Percentiles rank a stretch among this genome's conserved stretches.
phyloP scores from a whole-genome alignment of 2,888 invertebrate genomes.

The Aspidiotus destructor region DNA sequence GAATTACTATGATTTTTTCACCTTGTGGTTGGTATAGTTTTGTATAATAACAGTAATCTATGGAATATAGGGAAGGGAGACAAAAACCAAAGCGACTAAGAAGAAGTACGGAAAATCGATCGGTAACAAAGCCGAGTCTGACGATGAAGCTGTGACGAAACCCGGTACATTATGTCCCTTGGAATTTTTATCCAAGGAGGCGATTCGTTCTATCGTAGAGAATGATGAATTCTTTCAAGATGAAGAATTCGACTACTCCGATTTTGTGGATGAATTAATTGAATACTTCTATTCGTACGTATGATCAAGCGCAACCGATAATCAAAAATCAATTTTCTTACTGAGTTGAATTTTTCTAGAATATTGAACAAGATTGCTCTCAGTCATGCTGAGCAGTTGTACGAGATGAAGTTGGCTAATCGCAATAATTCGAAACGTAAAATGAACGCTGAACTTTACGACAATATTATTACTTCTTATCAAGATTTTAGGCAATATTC shows the following conservation, averaged over 20 bases:
- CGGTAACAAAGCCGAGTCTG: constrained; percentile 56
- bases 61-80: constrained; percentile 62
- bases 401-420: constrained; percentile 63
- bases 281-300: constrained; percentile 56
- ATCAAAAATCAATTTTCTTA: neutral
- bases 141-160: constrained; percentile 48
- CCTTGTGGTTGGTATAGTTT: constrained; percentile 4
- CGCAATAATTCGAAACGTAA: constrained; percentile 61
- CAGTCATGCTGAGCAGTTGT: constrained; percentile 60
- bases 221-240: constrained; percentile 46
- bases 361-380: constrained; percentile 57
- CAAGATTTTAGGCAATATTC: constrained; percentile 69
- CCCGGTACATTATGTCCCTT: constrained; percentile 40
- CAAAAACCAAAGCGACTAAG: constrained; percentile 87
- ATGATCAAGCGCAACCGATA: neutral
- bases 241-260: constrained; percentile 63
- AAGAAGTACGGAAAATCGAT: constrained; percentile 51
- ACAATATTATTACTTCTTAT: constrained; percentile 65
- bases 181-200: constrained; percentile 56
- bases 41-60: neutral
- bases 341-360: constrained; percentile 42
- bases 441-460: constrained; percentile 70
- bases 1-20: constrained; percentile 10
- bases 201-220: constrained; percentile 56
- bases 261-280: constrained; percentile 59